Conservation (phyloP, 2,113 vertebrate species). For the Leucoraja erinaceus region DNA sequence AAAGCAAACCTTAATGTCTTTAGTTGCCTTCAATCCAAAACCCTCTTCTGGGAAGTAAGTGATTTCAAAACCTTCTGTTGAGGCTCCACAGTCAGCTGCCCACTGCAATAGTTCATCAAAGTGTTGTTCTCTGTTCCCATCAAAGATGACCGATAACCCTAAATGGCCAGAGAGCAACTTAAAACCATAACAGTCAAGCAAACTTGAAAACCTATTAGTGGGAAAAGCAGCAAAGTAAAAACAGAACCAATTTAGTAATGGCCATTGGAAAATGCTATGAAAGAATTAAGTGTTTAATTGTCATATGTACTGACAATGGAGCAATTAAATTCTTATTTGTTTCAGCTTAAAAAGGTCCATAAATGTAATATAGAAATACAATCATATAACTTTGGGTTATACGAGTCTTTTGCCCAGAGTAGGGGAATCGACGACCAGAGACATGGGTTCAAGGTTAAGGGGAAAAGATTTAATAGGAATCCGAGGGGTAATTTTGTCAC, state of each 20-base stretch:
- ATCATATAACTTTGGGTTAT: neutral
- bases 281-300: neutral
- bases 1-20: slow-evolving; percentile 81
- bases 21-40: slow-evolving; percentile 81
- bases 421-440: no score
- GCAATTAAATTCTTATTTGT: no score
- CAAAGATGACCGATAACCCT: slow-evolving; percentile 85
- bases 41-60: slow-evolving; percentile 80
- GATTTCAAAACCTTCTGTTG: slow-evolving; percentile 80
- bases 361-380: no score
- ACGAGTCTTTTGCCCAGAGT: no score
- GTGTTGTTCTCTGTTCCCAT: slow-evolving; percentile 84
- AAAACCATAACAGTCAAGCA: neutral
- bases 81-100: slow-evolving; percentile 79
- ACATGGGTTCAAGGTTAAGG: no score
- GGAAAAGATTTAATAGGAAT: no score
- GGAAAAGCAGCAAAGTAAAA: neutral
- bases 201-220: slow-evolving; percentile 6
- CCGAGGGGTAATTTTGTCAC: no score
- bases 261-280: neutral
- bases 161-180: slow-evolving; percentile 18
- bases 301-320: no score
- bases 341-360: no score
- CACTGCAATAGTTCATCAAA: slow-evolving; percentile 82
- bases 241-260: neutral